Evolutionary conservation across 2,888 invertebrate genomes (phyloP), one percentile per base, ranked within the genome.

Genomic region (Volucella zonaria): DNA sequence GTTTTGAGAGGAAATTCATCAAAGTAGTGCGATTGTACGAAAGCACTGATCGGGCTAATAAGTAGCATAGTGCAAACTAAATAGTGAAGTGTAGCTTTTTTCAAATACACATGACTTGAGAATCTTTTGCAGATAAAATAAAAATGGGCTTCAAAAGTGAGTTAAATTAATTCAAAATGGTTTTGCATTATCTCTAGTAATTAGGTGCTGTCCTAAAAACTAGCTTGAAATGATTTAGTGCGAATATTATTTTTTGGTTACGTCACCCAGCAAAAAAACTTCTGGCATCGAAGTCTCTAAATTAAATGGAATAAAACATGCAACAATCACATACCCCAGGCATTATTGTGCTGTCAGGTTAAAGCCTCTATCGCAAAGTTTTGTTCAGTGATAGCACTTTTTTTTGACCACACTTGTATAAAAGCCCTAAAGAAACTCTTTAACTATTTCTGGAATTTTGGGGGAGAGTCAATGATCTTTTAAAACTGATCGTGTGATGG

Each of bases 111-210:
- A 70, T 70, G 70, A 59, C 49, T 38, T 59, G 49, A 49, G 12
- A 31, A 59, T 71, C 71, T 61, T n/a, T 12, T 15, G 38, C n/a
- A 70, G 54, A 68, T 18, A 23, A 31, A 43, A 67, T 18, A 6
- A 51, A 59, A 31, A 71, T 71, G 71, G 23, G 47, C 47, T 58
- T 70, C 9, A 38, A 71, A 71, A 51, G 71, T 71, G 59, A 71
- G 71, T 71, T 71, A 42, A 6, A 18, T 43, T 8, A 6, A 12
- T 52, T 52, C 1, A 12, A 23, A 23, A 31, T 31, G 31, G 12
- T 40, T 51, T 64, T 38, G 23, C 23, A n/a, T 12, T 23, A 23
- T 43, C 38, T 40, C 4, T 18, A 49, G 8, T 18, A 40, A 40
- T 47, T 15, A 31, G 38, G 10, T 62, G 31, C 31, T 31, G 31